Base-by-base conservation (phyloP, 2,888 invertebrate genomes). In the Mesoligia furuncula region DNA sequence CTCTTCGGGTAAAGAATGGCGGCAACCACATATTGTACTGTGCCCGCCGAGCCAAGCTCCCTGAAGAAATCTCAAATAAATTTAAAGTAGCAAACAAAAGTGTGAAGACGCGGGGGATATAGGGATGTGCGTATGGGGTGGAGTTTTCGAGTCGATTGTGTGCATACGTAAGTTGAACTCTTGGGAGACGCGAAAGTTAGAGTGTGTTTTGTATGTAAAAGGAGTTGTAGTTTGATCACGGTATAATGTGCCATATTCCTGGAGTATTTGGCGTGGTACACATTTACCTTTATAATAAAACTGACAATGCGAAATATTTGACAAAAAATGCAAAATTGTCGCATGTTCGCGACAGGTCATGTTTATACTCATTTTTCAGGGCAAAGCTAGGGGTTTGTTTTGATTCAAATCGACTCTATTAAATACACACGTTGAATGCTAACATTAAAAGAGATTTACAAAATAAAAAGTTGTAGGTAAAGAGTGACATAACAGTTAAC, bases 61-160 rank as follows among this genome's bases (percentile, higher is more conserved):
- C 64, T 13, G 39, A 81, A 81, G 87, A 86, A 86, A 81, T 84
- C 67, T 74, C 65, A 75, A 83, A 77, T 77, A 85, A 78, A 74
- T 85, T 82, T 79, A 75, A 79, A 79, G 83, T 62, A 72, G 51
- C 61, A 70, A 77, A 66, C 81, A 79, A 64, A 79, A 77, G 67
- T 85, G 71, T 64, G 69, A 54, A 73, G 57, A 75, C n/a, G 13
- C 39, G 48, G 1, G 27, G 36, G 42, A n/a, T n/a, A 54, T 83
- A 86, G 71, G 51, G 74, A 73, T 67, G 61, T 31, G 76, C 61
- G 48, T 24, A 4, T 27, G n/a, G 20, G 48, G 15, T 27, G 13
- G 36, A 64, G 67, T 71, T 71, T 51, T 0, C n/a, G 54, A 54
- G 48, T 80, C 27, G 39, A 80, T 59, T 48, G n/a, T 64, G 20